Base-by-base conservation (phyloP, 64 coral and sea anemone species). In the Pachyseris speciosa region DNA sequence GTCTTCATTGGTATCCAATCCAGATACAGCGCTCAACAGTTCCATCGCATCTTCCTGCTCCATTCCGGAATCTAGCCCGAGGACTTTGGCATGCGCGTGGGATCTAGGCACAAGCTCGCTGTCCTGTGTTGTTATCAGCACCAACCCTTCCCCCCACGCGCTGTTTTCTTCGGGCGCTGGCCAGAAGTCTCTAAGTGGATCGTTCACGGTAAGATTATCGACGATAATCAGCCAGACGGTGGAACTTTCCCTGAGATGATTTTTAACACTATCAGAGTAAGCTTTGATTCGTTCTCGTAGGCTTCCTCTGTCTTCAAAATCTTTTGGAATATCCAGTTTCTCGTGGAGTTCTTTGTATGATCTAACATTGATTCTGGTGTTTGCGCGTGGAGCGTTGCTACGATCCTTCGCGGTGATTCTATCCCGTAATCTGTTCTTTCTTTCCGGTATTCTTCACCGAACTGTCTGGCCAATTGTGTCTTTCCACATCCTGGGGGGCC, bases 401-500 rank as follows among this genome's bases (percentile, higher is more conserved):
- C 92, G 30, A 98, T 50, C 34, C 42, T 24, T 64, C 42, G 59
- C 15, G 57, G 40, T 38, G 31, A 25, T 25, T 83, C 29, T 26
- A 33, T 47, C 27, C 20, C 20, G 44, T 1, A 9, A 49, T 33
- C 64, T 69, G 1, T 67, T 9, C n/a, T 29, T 33, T 34, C 10
- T 9, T 87, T 57, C 34, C 75, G 26, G 52, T 78, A 96, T 55
- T 41, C 43, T 71, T 84, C 53, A 8, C 90, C 90, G 39, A 89
- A 93, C 25, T 88, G 86, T 63, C 94, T 91, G 44, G 90, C 90
- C 20, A 96, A 48, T 58, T 96, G 90, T 16, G 84, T 96, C 38
- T 96, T 96, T 2, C 94, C 94, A 72, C 90, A 93, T 1, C 94
- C 94, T 10, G 94, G 94, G n/a, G 94, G 90, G 4, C 94, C 94